These are phyloP conservation scores for Zalophus californianus DNA, from an alignment of 2,797 vertebrate genomes.

Conservation along the genomic window DNA sequence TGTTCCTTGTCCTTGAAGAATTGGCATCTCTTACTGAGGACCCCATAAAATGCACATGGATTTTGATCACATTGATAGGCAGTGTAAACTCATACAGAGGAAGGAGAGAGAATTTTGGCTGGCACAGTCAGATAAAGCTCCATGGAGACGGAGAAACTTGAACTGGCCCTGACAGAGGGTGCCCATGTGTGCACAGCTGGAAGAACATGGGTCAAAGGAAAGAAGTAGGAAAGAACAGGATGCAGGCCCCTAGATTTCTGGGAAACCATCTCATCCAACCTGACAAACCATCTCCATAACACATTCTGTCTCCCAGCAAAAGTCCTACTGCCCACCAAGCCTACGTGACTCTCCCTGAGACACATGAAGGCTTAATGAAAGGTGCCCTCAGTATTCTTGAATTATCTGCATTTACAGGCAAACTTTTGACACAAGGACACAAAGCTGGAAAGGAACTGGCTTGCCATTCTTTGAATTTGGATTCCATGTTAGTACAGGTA, in stretches of 20 bases:
- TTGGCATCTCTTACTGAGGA: background rate
- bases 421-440: constrained; percentile 33
- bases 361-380: fast-evolving
- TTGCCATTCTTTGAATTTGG: constrained; percentile 32
- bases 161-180: background rate
- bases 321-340: background rate
- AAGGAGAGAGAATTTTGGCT: background rate
- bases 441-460: constrained; percentile 32
- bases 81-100: background rate
- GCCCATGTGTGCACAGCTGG: background rate
- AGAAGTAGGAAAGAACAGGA: background rate
- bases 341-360: background rate
- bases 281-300: background rate
- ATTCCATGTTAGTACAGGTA: background rate
- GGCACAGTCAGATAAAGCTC: background rate
- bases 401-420: background rate
- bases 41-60: background rate
- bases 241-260: background rate
- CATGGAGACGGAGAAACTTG: background rate
- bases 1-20: background rate
- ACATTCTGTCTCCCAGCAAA: background rate
- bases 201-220: background rate
- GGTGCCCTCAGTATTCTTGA: background rate
- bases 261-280: background rate
- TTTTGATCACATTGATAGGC: background rate